These are phyloP conservation scores for Contarinia nasturtii DNA, from an alignment of 1,140 invertebrate genomes.

Conservation along the genomic window DNA sequence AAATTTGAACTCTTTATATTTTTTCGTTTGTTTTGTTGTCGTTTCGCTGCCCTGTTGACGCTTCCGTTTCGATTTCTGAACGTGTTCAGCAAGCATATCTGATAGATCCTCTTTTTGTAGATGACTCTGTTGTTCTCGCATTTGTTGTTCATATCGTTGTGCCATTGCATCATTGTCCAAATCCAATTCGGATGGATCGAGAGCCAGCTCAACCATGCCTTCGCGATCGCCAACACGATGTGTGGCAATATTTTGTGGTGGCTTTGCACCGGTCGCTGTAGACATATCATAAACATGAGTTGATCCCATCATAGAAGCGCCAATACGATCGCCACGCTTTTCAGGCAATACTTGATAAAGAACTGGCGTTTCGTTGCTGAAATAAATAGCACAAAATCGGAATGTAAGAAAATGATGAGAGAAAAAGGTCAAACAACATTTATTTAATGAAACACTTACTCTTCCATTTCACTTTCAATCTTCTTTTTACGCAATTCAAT, in stretches of 20 bases:
- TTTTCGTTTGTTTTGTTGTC: constrained; percentile 80
- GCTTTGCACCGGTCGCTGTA: constrained; percentile 34
- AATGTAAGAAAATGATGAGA: constrained; percentile 4
- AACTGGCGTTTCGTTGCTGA: constrained; percentile 68
- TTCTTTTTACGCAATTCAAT: constrained; percentile 96
- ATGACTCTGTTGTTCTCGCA: constrained; percentile 76
- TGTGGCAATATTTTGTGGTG: constrained; percentile 27
- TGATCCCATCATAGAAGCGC: constrained; percentile 95
- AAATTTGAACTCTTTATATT: constrained; percentile 98
- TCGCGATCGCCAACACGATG: constrained; percentile 28
- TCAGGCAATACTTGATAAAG: constrained; percentile 90
- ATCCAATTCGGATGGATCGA: constrained; percentile 95
- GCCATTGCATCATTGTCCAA: constrained; percentile 91
- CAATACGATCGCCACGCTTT: constrained; percentile 74
- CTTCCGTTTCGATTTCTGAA: constrained; percentile 87
- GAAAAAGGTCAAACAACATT: not conserved
- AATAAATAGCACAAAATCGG: too few relatives aligned
- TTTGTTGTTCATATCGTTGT: constrained; percentile 88
- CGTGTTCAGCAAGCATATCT: constrained; percentile 96
- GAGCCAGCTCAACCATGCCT: constrained; percentile 74
- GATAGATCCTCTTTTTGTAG: constrained; percentile 87
- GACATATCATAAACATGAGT: constrained; percentile 91
- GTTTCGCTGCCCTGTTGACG: constrained; percentile 71
- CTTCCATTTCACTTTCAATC: constrained; percentile 93
- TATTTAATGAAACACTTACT: constrained; percentile 30